Evolutionary conservation across 1,140 invertebrate genomes (phyloP).

Genomic region (Sycobia sp.): DNA sequence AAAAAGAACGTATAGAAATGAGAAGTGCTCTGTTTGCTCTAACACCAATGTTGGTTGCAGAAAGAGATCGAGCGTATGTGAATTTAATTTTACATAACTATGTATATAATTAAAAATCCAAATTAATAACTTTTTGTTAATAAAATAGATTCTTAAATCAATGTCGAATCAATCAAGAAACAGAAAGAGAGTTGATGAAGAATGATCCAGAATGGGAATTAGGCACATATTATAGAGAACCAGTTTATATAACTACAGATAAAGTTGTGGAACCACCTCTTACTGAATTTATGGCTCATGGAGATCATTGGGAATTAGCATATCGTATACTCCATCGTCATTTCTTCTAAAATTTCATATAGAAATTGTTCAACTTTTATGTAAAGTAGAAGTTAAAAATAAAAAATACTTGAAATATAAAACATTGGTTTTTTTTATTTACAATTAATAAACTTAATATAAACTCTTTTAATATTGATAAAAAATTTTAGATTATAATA

Average conservation of each 20-base stretch:
- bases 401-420: too few species aligned
- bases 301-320: slow-evolving; percentile 18
- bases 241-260: slow-evolving; percentile 68
- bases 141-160: slow-evolving; percentile 73
- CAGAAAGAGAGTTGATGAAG: slow-evolving; percentile 84
- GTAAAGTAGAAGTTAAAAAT: too few species aligned
- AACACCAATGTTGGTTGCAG: slow-evolving; percentile 77
- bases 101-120: neutral
- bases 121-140: neutral
- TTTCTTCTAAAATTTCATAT: slow-evolving; percentile 20
- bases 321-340: slow-evolving; percentile 20
- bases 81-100: slow-evolving; percentile 1
- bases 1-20: slow-evolving; percentile 71
- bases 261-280: slow-evolving; percentile 67
- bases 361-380: neutral
- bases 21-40: slow-evolving; percentile 76
- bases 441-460: slow-evolving; percentile 3
- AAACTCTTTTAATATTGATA: neutral
- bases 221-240: slow-evolving; percentile 84
- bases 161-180: slow-evolving; percentile 77
- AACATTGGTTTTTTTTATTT: slow-evolving; percentile 28
- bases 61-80: slow-evolving; percentile 78
- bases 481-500: slow-evolving; percentile 16
- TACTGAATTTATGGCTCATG: slow-evolving; percentile 75
- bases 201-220: slow-evolving; percentile 88